Evolutionary conservation across 2,113 vertebrate species (phyloP).

Genomic region (Zapus hudsonius): DNA sequence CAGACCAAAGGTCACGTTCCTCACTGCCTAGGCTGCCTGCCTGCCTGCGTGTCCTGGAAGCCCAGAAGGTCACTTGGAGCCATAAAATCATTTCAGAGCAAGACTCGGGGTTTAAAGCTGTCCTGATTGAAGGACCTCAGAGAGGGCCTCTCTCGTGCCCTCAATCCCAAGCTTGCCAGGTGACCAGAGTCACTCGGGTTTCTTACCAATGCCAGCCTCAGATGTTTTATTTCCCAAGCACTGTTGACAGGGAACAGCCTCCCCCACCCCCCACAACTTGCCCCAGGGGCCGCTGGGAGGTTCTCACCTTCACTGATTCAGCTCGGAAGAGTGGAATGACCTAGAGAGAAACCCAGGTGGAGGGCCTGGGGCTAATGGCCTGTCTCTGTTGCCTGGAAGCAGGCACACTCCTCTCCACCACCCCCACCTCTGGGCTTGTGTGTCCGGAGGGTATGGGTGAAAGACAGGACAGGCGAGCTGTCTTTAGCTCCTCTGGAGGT

Average conservation of each 20-base stretch:
- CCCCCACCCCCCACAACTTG: background rate
- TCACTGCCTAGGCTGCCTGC: background rate
- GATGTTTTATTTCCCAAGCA: background rate
- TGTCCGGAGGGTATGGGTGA: background rate
- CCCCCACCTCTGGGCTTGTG: background rate
- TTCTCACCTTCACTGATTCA: background rate
- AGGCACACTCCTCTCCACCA: background rate
- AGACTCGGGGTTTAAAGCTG: background rate
- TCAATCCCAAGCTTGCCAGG: too few relatives aligned
- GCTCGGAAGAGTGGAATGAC: constrained; percentile 15
- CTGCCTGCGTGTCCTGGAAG: background rate
- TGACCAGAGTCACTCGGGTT: too few relatives aligned
- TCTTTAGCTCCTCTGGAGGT: background rate
- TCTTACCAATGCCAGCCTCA: background rate
- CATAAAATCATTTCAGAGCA: background rate
- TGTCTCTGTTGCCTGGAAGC: background rate
- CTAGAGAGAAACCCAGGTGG: background rate
- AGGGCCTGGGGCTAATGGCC: background rate
- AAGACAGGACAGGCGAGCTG: background rate
- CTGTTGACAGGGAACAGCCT: background rate
- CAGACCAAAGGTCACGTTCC: background rate
- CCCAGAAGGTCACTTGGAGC: background rate
- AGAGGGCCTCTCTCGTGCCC: background rate
- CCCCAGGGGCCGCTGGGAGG: background rate
- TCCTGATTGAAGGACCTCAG: background rate